Base-by-base conservation (phyloP, 1,140 invertebrate genomes). In the Scaptomyza pallida region DNA sequence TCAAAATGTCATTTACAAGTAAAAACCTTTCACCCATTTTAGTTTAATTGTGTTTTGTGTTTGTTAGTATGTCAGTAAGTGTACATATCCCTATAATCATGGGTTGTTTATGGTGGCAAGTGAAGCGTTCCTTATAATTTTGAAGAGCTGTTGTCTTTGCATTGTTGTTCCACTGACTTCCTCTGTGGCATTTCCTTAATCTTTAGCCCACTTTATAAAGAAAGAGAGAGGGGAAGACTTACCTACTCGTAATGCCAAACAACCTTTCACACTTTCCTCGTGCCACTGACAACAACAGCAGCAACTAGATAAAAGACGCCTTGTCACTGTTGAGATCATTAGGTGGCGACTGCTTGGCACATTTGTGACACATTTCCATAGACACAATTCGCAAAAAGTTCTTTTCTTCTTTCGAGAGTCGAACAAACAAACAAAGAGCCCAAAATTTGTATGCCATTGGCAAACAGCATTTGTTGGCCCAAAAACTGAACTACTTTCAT, bases 401-500 rank as follows among this genome's bases (percentile, higher is more conserved):
- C 79, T 83, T 62, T 54, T 4, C 21, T 12, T n/a, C 5, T 3
- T 15, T 12, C 5, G 21, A 54, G 15, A 30, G 17, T 30, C 26
- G 8, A 30, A 23, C 43, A 21, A 50, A 23, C 43, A 21, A 50
- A 72, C 60, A 69, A 67, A 73, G 70, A 60, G 30, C 52, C 40
- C 9, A 52, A 30, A 64, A 80, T 85, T 85, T 85, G 80, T 85
- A 86, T 85, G 80, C 80, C 81, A 80, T 43, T 65, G 68, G 72
- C 71, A 82, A 73, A 67, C 69, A 73, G 63, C 69, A 80, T 67
- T 82, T 82, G 59, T 54, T 65, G 47, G 43, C 57, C 69, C 70
- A 19, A 56, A 71, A 85, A 73, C 68, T 86, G 81, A 81, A 86
- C 81, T 88, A 86, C 81, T 85, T 85, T 85, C 76, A 70, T 85